Conservation (phyloP, 1,140 invertebrate genomes). For the Eupristina koningsbergeri region DNA sequence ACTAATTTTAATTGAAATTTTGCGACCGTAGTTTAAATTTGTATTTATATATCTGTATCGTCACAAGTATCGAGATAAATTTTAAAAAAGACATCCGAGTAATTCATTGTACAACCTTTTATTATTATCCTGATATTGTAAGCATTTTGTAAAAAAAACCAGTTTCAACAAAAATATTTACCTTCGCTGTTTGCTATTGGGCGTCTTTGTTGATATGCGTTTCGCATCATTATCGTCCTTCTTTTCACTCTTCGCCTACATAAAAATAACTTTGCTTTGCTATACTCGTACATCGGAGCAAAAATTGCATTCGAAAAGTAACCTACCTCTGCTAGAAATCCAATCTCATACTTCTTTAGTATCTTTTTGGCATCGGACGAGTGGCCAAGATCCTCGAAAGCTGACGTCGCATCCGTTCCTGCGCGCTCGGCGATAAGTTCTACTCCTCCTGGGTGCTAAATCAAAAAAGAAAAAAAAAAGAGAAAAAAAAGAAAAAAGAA, state of each 20-base stretch:
- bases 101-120: neutral
- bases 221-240: neutral
- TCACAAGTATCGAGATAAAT: neutral
- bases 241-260: neutral
- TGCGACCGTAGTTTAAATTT: too few relatives aligned
- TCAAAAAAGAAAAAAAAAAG: too few relatives aligned
- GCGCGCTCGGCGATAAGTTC: conserved; percentile 78
- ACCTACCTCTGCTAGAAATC: conserved; percentile 75
- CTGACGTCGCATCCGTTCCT: conserved; percentile 78
- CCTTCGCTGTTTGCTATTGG: conserved; percentile 17
- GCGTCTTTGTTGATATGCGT: neutral
- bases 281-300: neutral
- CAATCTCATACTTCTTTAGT: conserved; percentile 78
- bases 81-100: neutral
- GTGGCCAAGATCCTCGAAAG: conserved; percentile 79
- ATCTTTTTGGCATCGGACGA: conserved; percentile 76
- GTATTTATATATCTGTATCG: too few relatives aligned
- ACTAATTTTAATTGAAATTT: too few relatives aligned
- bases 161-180: neutral
- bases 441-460: conserved; percentile 79
- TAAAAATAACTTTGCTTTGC: neutral
- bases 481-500: too few relatives aligned
- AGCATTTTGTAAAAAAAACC: neutral
- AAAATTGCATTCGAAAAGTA: neutral
- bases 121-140: neutral